phyloP scores from a whole-genome alignment of 1,140 invertebrate species.

The Probaryconus sp. region DNA sequence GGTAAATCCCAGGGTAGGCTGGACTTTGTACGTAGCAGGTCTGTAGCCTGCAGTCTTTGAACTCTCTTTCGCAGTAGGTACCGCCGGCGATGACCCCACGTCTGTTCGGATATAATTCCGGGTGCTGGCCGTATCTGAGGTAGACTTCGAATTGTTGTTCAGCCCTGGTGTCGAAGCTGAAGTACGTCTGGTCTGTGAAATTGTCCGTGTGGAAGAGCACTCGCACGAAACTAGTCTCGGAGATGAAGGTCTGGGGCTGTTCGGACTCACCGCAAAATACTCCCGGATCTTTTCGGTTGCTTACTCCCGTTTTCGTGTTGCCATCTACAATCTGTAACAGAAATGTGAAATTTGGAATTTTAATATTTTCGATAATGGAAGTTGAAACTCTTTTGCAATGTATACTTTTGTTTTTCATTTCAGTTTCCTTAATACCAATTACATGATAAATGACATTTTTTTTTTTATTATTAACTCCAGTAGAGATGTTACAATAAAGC shows the following conservation, averaged over 20 bases:
- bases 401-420: too few species aligned
- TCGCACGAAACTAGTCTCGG: slow-evolving; percentile 94
- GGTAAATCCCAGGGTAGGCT: slow-evolving; percentile 94
- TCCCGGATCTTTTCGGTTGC: slow-evolving; percentile 90
- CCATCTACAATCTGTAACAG: slow-evolving; percentile 86
- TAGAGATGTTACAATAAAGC: too few species aligned
- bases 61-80: slow-evolving; percentile 92
- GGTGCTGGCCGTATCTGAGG: slow-evolving; percentile 92
- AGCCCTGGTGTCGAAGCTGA: slow-evolving; percentile 87
- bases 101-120: slow-evolving; percentile 93
- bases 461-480: too few species aligned
- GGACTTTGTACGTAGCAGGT: slow-evolving; percentile 96
- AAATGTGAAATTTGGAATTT: neutral
- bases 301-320: slow-evolving; percentile 91
- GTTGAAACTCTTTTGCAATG: too few species aligned
- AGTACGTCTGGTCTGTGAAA: slow-evolving; percentile 93
- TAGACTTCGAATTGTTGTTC: slow-evolving; percentile 94
- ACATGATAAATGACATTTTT: too few species aligned
- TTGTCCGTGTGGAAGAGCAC: slow-evolving; percentile 94
- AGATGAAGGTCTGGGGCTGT: slow-evolving; percentile 95
- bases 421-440: too few species aligned
- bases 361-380: neutral
- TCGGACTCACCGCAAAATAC: slow-evolving; percentile 95
- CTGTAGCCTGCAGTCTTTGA: slow-evolving; percentile 90
- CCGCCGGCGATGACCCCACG: slow-evolving; percentile 90